These are phyloP conservation scores for Lepus europaeus DNA, from an alignment of 2,113 vertebrate species.

Conservation along the genomic window DNA sequence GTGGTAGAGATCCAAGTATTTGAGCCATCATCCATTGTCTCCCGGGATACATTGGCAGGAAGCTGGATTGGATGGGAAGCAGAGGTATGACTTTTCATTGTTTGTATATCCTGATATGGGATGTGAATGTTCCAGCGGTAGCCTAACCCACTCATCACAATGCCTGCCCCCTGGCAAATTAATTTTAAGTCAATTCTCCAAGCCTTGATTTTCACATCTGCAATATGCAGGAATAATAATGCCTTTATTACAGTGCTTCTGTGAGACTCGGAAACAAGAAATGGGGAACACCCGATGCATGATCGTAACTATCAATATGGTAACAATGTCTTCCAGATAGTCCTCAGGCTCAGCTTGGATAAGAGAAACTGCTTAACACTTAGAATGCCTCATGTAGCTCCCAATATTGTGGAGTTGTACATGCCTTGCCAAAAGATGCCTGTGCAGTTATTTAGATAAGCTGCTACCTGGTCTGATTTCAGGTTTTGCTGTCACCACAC, in stretches of 20 bases:
- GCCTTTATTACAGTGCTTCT: neutral
- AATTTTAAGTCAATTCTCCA: constrained; percentile 15
- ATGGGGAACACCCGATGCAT: neutral
- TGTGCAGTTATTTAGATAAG: neutral
- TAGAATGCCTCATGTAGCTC: neutral
- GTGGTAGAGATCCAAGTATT: too few species aligned
- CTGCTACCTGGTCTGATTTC: neutral
- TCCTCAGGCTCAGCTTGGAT: neutral
- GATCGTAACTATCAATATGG: neutral
- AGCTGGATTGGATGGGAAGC: too few species aligned
- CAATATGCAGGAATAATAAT: neutral
- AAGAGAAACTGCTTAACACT: neutral
- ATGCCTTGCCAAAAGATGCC: neutral
- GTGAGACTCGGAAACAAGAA: constrained; percentile 4
- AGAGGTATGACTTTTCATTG: too few species aligned
- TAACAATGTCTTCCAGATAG: neutral
- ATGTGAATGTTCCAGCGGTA: too few species aligned
- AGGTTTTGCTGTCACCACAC: neutral
- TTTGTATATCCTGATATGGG: too few species aligned
- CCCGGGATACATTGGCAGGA: too few species aligned
- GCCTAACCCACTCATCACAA: too few species aligned
- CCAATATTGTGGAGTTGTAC: neutral
- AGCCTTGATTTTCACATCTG: neutral
- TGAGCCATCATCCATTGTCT: too few species aligned
- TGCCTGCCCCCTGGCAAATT: neutral